A percentile compares a stretch with the other conserved stretches of the same genome.
These are phyloP conservation scores for Anguilla marmorata DNA, from an alignment of 2,797 vertebrate genomes.

Conservation along the genomic window DNA sequence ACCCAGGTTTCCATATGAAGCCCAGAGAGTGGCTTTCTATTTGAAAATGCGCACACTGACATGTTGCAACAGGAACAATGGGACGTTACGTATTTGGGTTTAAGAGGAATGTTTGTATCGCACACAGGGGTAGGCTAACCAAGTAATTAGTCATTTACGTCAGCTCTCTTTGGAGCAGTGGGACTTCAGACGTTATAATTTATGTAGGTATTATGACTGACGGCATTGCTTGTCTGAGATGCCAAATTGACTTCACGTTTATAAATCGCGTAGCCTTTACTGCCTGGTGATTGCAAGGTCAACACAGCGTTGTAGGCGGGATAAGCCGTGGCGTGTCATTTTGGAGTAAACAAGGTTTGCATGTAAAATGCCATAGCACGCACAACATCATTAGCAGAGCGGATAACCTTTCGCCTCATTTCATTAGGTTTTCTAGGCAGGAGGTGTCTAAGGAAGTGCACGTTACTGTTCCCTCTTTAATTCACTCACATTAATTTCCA, in stretches of 20 bases:
- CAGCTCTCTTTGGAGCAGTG: conserved; percentile 55
- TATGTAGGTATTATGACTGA: conserved; percentile 50
- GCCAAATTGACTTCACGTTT: conserved; percentile 36
- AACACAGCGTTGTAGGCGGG: not conserved
- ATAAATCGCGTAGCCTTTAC: conserved; percentile 42
- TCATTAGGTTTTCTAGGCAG: conserved; percentile 34
- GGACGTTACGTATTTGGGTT: conserved; percentile 64
- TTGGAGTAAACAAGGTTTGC: conserved; percentile 40
- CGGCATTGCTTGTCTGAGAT: conserved; percentile 36
- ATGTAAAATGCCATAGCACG: conserved; percentile 34
- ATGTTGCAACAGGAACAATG: conserved; percentile 69
- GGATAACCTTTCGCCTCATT: conserved; percentile 49
- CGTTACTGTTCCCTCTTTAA: not conserved
- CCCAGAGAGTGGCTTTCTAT: conserved; percentile 47
- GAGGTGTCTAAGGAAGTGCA: not conserved
- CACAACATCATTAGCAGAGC: conserved; percentile 19
- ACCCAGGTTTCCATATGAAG: conserved; percentile 6
- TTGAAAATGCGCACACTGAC: conserved; percentile 59
- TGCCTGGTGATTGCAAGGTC: conserved; percentile 16
- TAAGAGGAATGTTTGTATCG: conserved; percentile 62
- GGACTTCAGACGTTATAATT: conserved; percentile 49
- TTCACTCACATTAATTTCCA: not conserved
- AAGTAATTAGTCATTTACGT: conserved; percentile 66
- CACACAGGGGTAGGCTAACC: conserved; percentile 65
- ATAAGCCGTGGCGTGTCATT: conserved; percentile 36